Evolutionary conservation across 2,797 vertebrate genomes (phyloP), one percentile per base, ranked within the genome.

Genomic region (Tapera naevia): DNA sequence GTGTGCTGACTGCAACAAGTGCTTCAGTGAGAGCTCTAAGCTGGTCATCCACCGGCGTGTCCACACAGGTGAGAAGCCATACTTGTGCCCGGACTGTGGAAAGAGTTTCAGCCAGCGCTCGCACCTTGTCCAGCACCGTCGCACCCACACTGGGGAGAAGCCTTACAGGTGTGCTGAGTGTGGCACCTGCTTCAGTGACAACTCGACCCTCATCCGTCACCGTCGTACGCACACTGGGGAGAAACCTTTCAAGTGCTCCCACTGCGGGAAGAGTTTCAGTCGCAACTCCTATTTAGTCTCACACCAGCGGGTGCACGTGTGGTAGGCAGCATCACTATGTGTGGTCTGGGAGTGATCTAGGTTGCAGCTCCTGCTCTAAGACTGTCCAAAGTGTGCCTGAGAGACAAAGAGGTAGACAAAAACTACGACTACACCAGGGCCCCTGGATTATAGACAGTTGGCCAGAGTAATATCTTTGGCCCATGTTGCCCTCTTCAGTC

Each of bases 21-120:
- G 92, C 51, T 95, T 95, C 88, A 95, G 94, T 3, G 90, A 95
- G 73, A 95, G 88, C 80, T 95, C 94, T 18, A 95, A 94, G 81
- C 88, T 95, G 58, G 46, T 94, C 81, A 91, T 94, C 56, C 94
- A 95, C 73, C 94, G 32, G 45, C 92, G 94, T 5, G 41, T 93
- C 50, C 90, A 95, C 88, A 94, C 87, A 1, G 94, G 94, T 23
- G 94, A 95, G 84, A 95, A 92, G 84, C 94, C 94, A 3, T 94
- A 94, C 39, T 27, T 88, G 64, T 95, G 94, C 28, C 76, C 82
- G 5, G 94, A 89, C n/a, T 95, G 94, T 2, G 88, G 94, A 24
- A 95, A 95, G 67, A 89, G 91, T 48, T 95, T 95, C 90, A 95
- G 88, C 71, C 92, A 94, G 76, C 88, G 73, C 30, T 94, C 90